A percentile compares a stretch with the other conserved stretches of the same genome.
These are phyloP conservation scores for Periplaneta americana DNA, from an alignment of 1,140 invertebrate genomes.

Conservation along the genomic window DNA sequence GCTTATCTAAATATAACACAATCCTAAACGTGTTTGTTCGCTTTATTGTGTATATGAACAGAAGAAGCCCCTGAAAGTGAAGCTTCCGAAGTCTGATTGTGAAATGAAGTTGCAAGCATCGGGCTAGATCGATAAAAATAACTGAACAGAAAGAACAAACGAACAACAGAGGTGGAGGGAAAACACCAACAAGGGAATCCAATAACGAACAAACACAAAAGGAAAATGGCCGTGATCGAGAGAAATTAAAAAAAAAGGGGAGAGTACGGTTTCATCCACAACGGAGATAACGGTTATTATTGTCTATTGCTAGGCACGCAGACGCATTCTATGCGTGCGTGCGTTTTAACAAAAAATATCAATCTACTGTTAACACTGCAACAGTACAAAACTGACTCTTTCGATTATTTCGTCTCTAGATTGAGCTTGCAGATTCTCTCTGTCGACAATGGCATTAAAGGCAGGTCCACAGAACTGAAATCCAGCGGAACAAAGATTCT, in stretches of 20 bases:
- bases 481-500: too few species aligned
- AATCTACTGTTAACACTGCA: background rate
- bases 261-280: background rate
- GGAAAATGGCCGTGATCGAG: background rate
- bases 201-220: background rate
- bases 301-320: background rate
- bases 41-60: background rate
- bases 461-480: too few species aligned
- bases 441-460: too few species aligned
- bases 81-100: too few species aligned
- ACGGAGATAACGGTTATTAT: background rate
- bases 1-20: background rate
- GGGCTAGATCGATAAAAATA: background rate
- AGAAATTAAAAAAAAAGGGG: background rate
- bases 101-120: background rate
- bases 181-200: background rate
- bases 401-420: too few species aligned
- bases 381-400: background rate
- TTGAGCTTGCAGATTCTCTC: too few species aligned
- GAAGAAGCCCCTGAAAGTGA: too few species aligned
- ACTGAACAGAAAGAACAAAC: background rate
- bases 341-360: background rate
- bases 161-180: background rate
- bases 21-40: background rate
- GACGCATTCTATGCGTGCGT: background rate